phyloP scores from a whole-genome alignment of 2,113 vertebrate genomes.

The Typhlomys cinereus region DNA sequence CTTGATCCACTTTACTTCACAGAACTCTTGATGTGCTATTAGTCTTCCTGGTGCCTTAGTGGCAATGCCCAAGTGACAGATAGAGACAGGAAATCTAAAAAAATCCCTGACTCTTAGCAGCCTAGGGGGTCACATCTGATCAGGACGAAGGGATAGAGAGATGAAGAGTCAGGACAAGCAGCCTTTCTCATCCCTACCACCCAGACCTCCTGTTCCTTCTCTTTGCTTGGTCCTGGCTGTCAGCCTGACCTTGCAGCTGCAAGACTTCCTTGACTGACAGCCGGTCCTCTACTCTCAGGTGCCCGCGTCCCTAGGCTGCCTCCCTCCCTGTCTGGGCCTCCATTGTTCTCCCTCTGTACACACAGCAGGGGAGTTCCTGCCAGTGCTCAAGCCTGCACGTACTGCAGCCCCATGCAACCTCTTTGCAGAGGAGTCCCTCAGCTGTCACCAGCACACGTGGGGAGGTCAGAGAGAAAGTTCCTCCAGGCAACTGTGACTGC shows the following conservation, averaged over 20 bases:
- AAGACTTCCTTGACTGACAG: too few relatives aligned
- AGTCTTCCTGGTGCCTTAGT: not conserved
- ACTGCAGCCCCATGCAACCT: not conserved
- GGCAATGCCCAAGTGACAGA: not conserved
- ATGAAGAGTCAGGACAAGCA: not conserved
- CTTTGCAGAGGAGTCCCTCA: not conserved
- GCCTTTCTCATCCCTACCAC: not conserved
- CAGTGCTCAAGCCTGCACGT: rapidly evolving
- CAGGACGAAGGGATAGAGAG: too few relatives aligned
- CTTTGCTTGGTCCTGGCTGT: not conserved
- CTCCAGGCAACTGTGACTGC: not conserved
- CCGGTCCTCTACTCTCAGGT: rapidly evolving
- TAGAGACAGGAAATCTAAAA: not conserved
- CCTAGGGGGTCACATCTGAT: not conserved
- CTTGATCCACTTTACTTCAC: not conserved
- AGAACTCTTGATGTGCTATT: not conserved
- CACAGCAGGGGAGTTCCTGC: not conserved
- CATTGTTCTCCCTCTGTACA: not conserved
- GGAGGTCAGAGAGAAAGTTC: not conserved
- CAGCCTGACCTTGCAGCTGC: not conserved
- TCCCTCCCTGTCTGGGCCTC: not conserved
- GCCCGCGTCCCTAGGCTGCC: rapidly evolving
- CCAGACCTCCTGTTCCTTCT: not conserved
- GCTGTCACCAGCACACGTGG: not conserved
- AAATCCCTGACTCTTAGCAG: not conserved